These are phyloP conservation scores for Tringa solitaria DNA, from an alignment of 2,113 vertebrate species.

Conservation along the genomic window DNA sequence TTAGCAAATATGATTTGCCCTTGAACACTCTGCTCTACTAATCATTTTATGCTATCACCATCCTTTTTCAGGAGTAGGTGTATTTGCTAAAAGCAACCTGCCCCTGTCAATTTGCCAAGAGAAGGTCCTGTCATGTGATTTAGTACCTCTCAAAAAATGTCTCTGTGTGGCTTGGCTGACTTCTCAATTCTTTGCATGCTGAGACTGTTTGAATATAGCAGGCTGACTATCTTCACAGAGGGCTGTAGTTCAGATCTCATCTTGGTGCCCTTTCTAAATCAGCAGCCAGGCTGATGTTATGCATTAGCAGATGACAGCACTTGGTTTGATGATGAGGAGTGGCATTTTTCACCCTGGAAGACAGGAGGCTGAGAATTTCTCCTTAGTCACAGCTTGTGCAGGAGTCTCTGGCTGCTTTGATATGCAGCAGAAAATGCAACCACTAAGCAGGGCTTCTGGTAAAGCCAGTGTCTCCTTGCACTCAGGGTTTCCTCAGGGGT, in stretches of 20 bases:
- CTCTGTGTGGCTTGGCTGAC: background rate
- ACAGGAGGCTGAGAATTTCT: background rate
- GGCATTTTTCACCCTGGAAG: background rate
- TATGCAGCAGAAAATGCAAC: background rate
- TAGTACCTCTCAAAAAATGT: background rate
- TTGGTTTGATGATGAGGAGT: background rate
- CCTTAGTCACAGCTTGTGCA: background rate
- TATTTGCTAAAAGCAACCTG: slow-evolving; percentile 1
- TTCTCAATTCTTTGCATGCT: background rate
- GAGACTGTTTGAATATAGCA: background rate
- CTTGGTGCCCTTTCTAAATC: background rate
- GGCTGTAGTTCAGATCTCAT: background rate
- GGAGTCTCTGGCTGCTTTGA: background rate
- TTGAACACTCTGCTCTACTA: slow-evolving; percentile 22
- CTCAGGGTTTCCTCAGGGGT: background rate
- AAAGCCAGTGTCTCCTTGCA: background rate
- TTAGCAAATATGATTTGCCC: slow-evolving; percentile 14
- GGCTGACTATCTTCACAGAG: background rate
- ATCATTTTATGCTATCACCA: background rate
- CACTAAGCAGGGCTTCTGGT: background rate
- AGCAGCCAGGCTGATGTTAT: background rate
- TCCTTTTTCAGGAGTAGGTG: background rate
- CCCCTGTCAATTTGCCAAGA: background rate
- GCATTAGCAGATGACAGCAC: background rate
- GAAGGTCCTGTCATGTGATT: background rate